Base-by-base conservation (phyloP, 2,113 vertebrate species). In the Callipepla californica region DNA sequence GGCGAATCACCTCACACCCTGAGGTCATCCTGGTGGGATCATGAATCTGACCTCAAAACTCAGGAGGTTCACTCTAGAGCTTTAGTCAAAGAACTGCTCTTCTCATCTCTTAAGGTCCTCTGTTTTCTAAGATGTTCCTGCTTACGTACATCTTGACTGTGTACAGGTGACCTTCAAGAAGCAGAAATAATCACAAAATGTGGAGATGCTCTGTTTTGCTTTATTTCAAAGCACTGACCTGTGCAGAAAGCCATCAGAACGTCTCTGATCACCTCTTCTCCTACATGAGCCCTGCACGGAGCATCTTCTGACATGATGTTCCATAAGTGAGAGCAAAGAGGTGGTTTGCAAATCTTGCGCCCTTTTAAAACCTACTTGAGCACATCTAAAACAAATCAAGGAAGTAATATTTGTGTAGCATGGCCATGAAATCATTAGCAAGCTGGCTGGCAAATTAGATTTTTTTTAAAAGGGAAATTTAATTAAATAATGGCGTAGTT, bases 351-450 rank as follows among this genome's bases (percentile, higher is more conserved):
- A 77, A 80, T 72, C 34, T 82, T 85, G 48, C 50, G 20, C 63
- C 69, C 75, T 91, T 78, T 93, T 93, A 91, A 32, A 74, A 73
- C 61, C 73, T 94, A 93, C 74, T 90, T 92, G 89, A 93, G 94
- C 13, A 13, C 67, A 91, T 58, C 87, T 90, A 78, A 89, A 95
- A 93, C 78, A 65, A 95, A 95, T 93, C 47, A 57, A 94, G 80
- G 89, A 92, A 88, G 73, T 72, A 83, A 44, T 96, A 63, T 97
- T 97, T 97, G 94, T 53, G 21, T 92, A 94, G 70, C 93, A 57
- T 95, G 89, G 73, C 89, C 89, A 90, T 97, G 94, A 95, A 97
- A 57, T 94, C 91, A 96, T 97, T 96, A 97, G 42, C 75, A 92
- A 91, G 77, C 79, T 94, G 80, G 38, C 76, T 96, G 94, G 57